Conservation (phyloP, 1,140 invertebrate genomes). For the Temnothorax curvispinosus region DNA sequence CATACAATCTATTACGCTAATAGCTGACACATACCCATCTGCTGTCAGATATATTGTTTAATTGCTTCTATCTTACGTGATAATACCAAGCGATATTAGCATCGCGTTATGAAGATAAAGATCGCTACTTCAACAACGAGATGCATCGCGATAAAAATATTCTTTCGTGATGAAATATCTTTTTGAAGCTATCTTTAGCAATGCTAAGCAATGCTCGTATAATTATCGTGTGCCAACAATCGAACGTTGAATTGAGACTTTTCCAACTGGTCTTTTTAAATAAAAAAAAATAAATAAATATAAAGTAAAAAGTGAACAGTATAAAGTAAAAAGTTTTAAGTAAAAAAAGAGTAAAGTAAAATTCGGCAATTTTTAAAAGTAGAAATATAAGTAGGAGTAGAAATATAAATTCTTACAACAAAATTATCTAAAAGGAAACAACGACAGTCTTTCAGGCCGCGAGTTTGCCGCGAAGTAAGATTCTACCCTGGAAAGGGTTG, state of each 20-base stretch:
- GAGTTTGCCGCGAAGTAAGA: neutral
- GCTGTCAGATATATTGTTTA: neutral
- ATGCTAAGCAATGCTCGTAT: neutral
- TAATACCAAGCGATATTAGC: slow-evolving; percentile 13
- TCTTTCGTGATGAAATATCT: neutral
- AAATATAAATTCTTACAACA: neutral
- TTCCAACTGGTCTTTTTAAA: neutral
- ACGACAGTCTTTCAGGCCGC: neutral
- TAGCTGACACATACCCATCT: neutral
- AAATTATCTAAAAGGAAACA: neutral
- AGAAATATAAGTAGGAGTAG: too few species aligned
- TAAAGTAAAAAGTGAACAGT: too few species aligned
- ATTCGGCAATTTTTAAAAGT: neutral
- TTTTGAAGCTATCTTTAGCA: neutral
- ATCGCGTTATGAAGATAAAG: neutral
- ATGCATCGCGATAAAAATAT: neutral
- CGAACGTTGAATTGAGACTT: neutral
- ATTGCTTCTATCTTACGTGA: neutral
- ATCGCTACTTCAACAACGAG: neutral
- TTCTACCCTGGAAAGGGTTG: neutral
- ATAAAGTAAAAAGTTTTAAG: too few species aligned
- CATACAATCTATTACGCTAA: neutral
- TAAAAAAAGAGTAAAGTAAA: too few species aligned
- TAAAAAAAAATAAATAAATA: too few species aligned
- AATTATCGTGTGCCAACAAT: neutral